phyloP scores from a whole-genome alignment of 2,888 invertebrate species.

The Fragum whitleyi region DNA sequence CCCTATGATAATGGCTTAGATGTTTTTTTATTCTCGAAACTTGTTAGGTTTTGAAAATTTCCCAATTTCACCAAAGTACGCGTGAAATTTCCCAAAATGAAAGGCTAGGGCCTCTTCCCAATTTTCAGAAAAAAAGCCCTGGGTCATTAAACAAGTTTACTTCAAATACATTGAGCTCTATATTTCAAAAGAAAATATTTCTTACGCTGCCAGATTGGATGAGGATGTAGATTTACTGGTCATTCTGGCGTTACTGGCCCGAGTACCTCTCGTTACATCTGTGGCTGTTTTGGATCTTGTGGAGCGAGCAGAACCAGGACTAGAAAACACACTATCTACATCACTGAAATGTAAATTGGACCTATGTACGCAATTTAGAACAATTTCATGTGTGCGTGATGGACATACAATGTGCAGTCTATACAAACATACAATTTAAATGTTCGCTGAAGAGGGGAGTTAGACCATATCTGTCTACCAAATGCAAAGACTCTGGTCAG shows the following conservation, averaged over 20 bases:
- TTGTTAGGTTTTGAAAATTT: too few relatives aligned
- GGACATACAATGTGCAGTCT: too few relatives aligned
- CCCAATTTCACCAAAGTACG: too few relatives aligned
- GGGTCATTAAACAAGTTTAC: too few relatives aligned
- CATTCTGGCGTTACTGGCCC: constrained; percentile 5
- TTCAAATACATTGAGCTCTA: too few relatives aligned
- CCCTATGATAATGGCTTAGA: too few relatives aligned
- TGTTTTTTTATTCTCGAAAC: too few relatives aligned
- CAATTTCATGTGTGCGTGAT: too few relatives aligned
- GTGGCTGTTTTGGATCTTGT: constrained; percentile 22
- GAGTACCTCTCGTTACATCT: constrained; percentile 8
- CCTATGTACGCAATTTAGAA: background rate
- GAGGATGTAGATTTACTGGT: background rate
- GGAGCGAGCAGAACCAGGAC: constrained; percentile 22
- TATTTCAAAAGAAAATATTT: background rate
- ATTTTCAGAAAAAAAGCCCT: too few relatives aligned
- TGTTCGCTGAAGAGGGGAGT: background rate
- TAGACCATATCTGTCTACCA: background rate
- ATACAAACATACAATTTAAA: background rate
- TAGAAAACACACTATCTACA: constrained; percentile 10
- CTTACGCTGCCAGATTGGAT: background rate
- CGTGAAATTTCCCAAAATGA: too few relatives aligned
- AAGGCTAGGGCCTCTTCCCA: too few relatives aligned
- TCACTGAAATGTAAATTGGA: background rate
- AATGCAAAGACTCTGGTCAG: background rate